phyloP scores from a whole-genome alignment of 2,888 invertebrate genomes.

The Blastobasis lacticolella region DNA sequence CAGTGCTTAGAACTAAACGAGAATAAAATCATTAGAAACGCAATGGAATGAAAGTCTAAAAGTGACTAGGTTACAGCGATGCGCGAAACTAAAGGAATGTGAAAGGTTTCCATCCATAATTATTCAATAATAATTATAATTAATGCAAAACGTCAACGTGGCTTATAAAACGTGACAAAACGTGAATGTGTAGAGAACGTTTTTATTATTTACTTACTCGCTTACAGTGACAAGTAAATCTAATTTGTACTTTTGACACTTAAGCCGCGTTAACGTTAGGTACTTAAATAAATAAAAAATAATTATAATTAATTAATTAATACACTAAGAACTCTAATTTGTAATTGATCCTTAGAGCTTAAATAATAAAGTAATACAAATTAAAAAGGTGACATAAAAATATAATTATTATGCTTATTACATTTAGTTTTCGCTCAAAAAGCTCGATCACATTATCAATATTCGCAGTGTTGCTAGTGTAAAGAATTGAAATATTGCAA shows the following conservation, averaged over 20 bases:
- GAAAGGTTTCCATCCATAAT: neutral
- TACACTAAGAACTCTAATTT: slow-evolving; percentile 35
- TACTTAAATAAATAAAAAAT: slow-evolving; percentile 16
- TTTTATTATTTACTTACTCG: neutral
- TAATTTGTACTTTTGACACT: slow-evolving; percentile 17
- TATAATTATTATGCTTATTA: slow-evolving; percentile 25
- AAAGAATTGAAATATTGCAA: slow-evolving; percentile 23
- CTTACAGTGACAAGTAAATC: neutral
- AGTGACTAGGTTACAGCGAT: slow-evolving; percentile 48
- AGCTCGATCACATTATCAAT: slow-evolving; percentile 41
- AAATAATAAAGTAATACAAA: slow-evolving; percentile 24
- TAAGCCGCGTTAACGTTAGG: slow-evolving; percentile 15
- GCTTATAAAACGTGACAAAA: neutral
- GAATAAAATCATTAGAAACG: slow-evolving; percentile 28
- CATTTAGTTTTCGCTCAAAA: slow-evolving; percentile 25
- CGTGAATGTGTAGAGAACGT: neutral
- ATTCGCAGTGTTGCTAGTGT: slow-evolving; percentile 37
- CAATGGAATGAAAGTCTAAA: slow-evolving; percentile 35
- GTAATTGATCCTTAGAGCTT: slow-evolving; percentile 30
- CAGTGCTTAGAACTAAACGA: slow-evolving; percentile 36
- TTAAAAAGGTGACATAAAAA: slow-evolving; percentile 34
- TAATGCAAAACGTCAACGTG: neutral
- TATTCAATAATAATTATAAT: too few species aligned
- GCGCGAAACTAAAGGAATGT: slow-evolving; percentile 29
- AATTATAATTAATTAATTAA: slow-evolving; percentile 12